Base-by-base conservation (phyloP, 2,113 vertebrate species). In the Pampusana beccarii region DNA sequence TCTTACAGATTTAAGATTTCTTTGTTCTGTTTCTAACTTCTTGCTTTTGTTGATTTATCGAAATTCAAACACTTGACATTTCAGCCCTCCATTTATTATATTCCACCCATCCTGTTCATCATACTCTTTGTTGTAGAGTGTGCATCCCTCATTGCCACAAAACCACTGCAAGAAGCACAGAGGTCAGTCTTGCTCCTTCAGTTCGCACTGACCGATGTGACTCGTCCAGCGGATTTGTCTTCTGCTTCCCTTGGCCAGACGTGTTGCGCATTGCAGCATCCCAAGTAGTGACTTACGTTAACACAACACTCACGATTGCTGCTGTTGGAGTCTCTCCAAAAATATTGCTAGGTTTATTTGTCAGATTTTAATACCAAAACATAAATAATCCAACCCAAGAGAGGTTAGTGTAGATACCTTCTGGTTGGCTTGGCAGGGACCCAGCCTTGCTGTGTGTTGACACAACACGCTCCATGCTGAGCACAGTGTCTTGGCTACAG, bases 261-360 rank as follows among this genome's bases (percentile, higher is more conserved):
- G 0, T 9, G 13, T 36, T 73, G 88, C 3, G 3, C n/a, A 10
- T 25, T 26, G 77, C 42, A 24, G 40, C 4, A 36, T 21, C 40
- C 53, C 62, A 57, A 84, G 50, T 8, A 62, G 60, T 29, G 66
- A 66, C 51, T 70, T 86, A 48, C 25, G 74, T 73, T 86, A 70
- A 46, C 56, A 23, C 16, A 84, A 44, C n/a, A 31, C 40, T 91
- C 6, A 0, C 40, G 66, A 2, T 61, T 89, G 69, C 57, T 81
- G 60, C 61, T 51, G 17, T 79, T 95, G 92, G 44, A 70, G n/a
- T 26, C 67, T 46, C n/a, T 82, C 60, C 80, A 91, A 62, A 82
- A 81, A 90, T 67, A 64, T 67, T 62, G 28, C 54, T 67, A 44
- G 70, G 71, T 95, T 95, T 95, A 79, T 89, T 95, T 91, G 71